Conservation (phyloP, 2,797 vertebrate species). For the Heliangelus exortis region DNA sequence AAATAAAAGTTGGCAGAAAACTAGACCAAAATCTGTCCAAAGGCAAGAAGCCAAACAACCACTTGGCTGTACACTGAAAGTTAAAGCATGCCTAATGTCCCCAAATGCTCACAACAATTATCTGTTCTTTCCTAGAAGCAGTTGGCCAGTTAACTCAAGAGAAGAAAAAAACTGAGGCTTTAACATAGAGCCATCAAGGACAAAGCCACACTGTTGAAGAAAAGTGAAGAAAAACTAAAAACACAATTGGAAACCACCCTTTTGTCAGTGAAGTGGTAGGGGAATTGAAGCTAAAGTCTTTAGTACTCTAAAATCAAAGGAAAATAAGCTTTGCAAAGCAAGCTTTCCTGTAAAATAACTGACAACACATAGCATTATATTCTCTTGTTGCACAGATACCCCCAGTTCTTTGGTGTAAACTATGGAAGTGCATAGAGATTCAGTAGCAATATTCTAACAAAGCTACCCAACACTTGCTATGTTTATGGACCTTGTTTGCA, state of each 20-base stretch:
- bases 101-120: slow-evolving; percentile 29
- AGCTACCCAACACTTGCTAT: not conserved
- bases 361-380: not conserved
- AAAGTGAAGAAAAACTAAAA: not conserved
- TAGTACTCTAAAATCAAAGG: not conserved
- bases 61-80: not conserved
- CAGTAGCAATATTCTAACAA: not conserved
- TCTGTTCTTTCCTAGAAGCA: slow-evolving; percentile 15
- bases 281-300: not conserved
- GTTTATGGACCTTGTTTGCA: not conserved
- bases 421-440: not conserved
- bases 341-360: not conserved
- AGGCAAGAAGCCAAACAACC: slow-evolving; percentile 9
- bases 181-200: not conserved
- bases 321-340: not conserved
- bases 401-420: not conserved
- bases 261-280: not conserved
- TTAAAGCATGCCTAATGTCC: not conserved
- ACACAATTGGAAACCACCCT: not conserved
- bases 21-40: not conserved
- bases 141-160: not conserved
- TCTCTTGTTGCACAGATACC: not conserved
- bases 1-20: slow-evolving; percentile 28
- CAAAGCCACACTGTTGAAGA: not conserved
- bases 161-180: not conserved